Conservation (phyloP, 92 coral and sea anemone species). For the Muricea muricata region DNA sequence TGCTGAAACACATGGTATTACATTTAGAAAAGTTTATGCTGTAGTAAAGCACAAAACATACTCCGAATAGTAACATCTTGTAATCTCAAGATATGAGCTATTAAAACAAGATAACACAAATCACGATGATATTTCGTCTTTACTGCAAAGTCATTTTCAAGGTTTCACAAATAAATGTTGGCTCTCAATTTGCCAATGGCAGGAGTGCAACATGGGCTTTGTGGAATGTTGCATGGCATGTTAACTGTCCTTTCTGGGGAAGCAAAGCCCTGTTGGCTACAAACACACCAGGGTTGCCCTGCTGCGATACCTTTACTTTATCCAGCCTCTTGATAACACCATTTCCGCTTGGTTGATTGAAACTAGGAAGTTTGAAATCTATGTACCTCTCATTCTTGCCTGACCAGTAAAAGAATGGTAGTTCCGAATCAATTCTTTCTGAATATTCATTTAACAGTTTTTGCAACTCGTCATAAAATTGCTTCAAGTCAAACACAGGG, state of each 20-base stretch:
- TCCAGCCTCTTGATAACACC: conserved; percentile 39
- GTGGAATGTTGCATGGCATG: conserved; percentile 18
- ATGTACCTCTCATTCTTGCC: conserved; percentile 62
- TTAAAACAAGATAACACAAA: too few relatives aligned
- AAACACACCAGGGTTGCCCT: conserved; percentile 39
- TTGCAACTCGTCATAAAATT: conserved; percentile 58
- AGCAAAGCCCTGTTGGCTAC: conserved; percentile 15
- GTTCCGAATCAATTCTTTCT: conserved; percentile 59
- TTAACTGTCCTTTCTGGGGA: conserved; percentile 12
- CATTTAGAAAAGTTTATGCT: neutral
- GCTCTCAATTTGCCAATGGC: neutral
- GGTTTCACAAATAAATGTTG: too few relatives aligned
- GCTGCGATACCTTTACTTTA: neutral
- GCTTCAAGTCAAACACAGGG: conserved; percentile 64
- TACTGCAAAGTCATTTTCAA: too few relatives aligned
- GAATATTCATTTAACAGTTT: conserved; percentile 68
- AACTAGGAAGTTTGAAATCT: conserved; percentile 62
- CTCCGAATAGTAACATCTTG: too few relatives aligned
- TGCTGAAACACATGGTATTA: neutral
- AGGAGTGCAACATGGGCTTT: conserved; percentile 25
- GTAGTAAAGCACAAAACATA: too few relatives aligned
- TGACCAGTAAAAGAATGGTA: conserved; percentile 71
- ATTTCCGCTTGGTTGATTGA: conserved; percentile 61
- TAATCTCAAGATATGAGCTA: too few relatives aligned
- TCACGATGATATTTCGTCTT: too few relatives aligned